Percentiles rank a stretch among this genome's conserved stretches.
These are phyloP conservation scores for Gymnosoma rotundatum DNA, from an alignment of 2,888 invertebrate species.

Conservation along the genomic window DNA sequence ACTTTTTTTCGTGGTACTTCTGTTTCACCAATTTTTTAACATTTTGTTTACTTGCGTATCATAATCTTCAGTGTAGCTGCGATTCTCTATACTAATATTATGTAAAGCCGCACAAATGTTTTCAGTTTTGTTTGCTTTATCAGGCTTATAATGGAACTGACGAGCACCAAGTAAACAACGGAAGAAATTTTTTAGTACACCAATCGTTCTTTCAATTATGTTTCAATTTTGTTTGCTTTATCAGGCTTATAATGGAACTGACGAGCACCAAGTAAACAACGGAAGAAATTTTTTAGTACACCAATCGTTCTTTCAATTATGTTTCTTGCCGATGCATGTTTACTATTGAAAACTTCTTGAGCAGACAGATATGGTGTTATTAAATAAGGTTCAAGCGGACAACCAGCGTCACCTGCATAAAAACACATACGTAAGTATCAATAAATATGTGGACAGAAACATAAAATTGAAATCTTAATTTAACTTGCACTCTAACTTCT, in stretches of 20 bases:
- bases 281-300: neutral
- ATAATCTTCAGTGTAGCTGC: no score
- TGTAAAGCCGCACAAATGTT: no score
- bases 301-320: neutral
- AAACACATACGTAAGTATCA: no score
- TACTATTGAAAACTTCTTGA: neutral
- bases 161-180: neutral
- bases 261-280: neutral
- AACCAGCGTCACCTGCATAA: neutral
- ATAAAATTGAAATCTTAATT: no score
- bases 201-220: neutral
- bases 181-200: neutral
- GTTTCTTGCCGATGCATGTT: no score
- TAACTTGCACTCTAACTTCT: no score
- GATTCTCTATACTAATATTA: no score
- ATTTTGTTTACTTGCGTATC: no score
- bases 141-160: constrained; percentile 1
- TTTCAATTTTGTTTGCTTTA: neutral
- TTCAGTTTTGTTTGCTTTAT: neutral
- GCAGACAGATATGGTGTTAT: constrained; percentile 1
- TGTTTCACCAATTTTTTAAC: no score
- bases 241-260: constrained; percentile 1
- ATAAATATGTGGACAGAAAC: no score
- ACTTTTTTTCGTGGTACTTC: no score
- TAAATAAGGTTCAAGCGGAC: neutral